A percentile compares a stretch with the other conserved stretches of the same genome.
These are phyloP conservation scores for Fulmarus glacialis DNA, from an alignment of 2,113 vertebrate genomes.

Conservation along the genomic window DNA sequence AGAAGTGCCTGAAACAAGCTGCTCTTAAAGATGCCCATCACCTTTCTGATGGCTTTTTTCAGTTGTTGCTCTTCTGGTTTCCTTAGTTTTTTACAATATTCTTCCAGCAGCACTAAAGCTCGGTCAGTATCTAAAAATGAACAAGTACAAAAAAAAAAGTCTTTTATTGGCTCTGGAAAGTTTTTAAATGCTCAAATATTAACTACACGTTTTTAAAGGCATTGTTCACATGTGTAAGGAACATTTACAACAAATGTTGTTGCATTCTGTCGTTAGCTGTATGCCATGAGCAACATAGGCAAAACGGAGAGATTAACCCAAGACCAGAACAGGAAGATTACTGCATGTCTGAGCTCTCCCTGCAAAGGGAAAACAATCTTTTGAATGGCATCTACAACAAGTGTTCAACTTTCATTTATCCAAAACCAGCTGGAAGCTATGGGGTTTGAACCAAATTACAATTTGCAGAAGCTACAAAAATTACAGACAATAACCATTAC, in stretches of 20 bases:
- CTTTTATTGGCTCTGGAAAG: neutral
- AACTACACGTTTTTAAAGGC: neutral
- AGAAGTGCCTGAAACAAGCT: conserved; percentile 93
- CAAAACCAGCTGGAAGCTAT: conserved; percentile 11
- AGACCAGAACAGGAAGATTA: neutral
- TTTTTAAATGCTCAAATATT: neutral
- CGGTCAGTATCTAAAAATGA: conserved; percentile 85
- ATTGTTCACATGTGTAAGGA: neutral
- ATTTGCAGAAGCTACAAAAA: conserved; percentile 8
- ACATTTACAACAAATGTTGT: neutral
- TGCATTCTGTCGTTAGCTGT: neutral
- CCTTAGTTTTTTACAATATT: conserved; percentile 90
- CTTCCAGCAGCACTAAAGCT: conserved; percentile 89
- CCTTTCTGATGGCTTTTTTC: conserved; percentile 90
- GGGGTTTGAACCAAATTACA: neutral
- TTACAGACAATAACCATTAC: neutral
- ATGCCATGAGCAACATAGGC: neutral
- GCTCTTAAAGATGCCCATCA: conserved; percentile 93
- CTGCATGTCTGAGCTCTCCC: neutral
- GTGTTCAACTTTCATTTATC: neutral
- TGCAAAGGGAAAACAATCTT: neutral
- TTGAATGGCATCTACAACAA: neutral
- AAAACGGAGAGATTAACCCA: neutral
- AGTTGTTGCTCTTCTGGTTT: conserved; percentile 90
- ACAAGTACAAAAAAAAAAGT: neutral